Conservation (phyloP, 2,113 vertebrate species). For the Leptobrachium leishanense region DNA sequence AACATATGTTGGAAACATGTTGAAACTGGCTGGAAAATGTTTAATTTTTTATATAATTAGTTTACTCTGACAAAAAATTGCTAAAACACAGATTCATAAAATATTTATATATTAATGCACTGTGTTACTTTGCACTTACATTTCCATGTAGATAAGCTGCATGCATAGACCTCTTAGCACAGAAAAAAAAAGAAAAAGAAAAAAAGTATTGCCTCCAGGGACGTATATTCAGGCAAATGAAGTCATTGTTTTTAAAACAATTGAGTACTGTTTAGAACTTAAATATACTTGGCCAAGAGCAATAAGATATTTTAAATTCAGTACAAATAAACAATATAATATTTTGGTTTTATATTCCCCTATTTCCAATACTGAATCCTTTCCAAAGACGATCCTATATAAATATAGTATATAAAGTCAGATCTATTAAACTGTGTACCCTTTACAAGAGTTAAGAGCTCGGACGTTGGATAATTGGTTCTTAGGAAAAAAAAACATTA, state of each 20-base stretch:
- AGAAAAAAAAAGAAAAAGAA: neutral
- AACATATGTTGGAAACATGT: too few species aligned
- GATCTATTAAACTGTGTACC: neutral
- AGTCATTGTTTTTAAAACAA: slow-evolving; percentile 30
- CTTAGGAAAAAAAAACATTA: neutral
- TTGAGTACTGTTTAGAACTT: slow-evolving; percentile 17
- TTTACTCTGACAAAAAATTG: too few species aligned
- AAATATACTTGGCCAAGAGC: slow-evolving; percentile 15
- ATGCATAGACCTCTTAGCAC: neutral
- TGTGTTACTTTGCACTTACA: neutral
- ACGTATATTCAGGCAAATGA: slow-evolving; percentile 17
- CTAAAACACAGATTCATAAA: too few species aligned
- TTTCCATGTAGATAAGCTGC: neutral
- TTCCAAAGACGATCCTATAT: neutral
- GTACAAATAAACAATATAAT: slow-evolving; percentile 15
- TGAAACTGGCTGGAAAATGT: too few species aligned
- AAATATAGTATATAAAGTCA: neutral
- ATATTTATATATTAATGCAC: neutral
- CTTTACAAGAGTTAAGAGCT: neutral
- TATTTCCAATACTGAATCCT: neutral
- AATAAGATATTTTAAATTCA: slow-evolving; percentile 18
- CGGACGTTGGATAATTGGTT: neutral
- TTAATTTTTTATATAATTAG: too few species aligned
- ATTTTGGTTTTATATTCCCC: slow-evolving; percentile 13
- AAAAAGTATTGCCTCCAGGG: neutral